Conservation (phyloP, 2,888 invertebrate species). For the Caenorhabditis uteleia region DNA sequence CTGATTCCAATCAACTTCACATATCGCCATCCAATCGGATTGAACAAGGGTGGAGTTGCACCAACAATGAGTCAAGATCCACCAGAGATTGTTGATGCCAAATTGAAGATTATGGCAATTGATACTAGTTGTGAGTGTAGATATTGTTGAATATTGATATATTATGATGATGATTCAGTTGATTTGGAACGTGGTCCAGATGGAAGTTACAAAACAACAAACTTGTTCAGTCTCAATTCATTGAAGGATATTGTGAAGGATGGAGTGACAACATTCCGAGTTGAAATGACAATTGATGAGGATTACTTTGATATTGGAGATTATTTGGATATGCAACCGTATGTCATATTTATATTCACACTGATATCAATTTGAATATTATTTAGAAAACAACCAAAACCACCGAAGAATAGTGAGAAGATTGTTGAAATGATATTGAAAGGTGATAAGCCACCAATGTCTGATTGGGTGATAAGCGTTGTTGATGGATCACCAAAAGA, state of each 20-base stretch:
- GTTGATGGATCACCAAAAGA: conserved; percentile 32
- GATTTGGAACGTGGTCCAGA: conserved; percentile 12
- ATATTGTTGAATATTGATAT: too few relatives aligned
- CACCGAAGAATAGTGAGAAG: conserved; percentile 8
- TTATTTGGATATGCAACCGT: conserved; percentile 18
- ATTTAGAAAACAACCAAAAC: conserved; percentile 14
- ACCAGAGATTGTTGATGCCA: conserved; percentile 17
- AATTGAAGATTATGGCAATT: conserved; percentile 1
- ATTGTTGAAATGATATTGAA: conserved; percentile 34
- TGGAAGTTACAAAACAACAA: conserved; percentile 13
- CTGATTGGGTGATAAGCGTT: conserved; percentile 40
- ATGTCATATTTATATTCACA: not conserved
- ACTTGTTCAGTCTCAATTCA: conserved; percentile 9
- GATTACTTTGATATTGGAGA: conserved; percentile 23
- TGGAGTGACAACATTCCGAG: conserved; percentile 16
- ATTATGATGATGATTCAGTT: not conserved
- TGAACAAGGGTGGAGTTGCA: conserved; percentile 18
- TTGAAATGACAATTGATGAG: conserved; percentile 21
- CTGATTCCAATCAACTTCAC: conserved; percentile 20
- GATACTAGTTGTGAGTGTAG: not conserved
- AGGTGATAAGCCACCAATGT: conserved; percentile 34
- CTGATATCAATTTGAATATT: not conserved
- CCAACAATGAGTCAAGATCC: conserved; percentile 10
- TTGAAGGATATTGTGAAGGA: conserved; percentile 20
- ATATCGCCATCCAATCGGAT: conserved; percentile 18